Percentiles rank a stretch among this genome's conserved stretches.
phyloP scores from a whole-genome alignment of 2,113 vertebrate genomes.

The Podiceps cristatus region DNA sequence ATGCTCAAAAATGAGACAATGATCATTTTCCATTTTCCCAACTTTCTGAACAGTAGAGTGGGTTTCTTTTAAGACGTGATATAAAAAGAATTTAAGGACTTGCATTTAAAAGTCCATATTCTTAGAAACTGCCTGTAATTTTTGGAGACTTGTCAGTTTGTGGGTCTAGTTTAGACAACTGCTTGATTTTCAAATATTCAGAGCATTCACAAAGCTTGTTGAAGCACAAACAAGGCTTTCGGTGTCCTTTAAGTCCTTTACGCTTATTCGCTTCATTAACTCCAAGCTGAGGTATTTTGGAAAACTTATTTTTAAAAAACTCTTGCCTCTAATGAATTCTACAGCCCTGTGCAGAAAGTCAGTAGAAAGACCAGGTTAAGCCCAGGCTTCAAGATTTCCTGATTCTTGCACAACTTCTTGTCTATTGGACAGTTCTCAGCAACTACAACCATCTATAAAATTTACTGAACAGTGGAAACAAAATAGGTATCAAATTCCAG shows the following conservation, averaged over 20 bases:
- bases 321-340: not conserved
- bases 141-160: not conserved
- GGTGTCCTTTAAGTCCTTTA: not conserved
- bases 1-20: not conserved
- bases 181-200: not conserved
- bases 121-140: not conserved
- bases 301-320: not conserved
- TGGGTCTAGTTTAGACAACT: not conserved
- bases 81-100: not conserved
- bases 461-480: not conserved
- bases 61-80: not conserved
- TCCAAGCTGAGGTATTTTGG: not conserved
- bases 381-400: not conserved
- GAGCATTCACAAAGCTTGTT: not conserved
- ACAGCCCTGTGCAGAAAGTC: not conserved
- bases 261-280: not conserved
- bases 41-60: not conserved
- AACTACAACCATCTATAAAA: not conserved
- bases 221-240: not conserved
- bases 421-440: not conserved
- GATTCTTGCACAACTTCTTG: not conserved
- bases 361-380: rapidly evolving
- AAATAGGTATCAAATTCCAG: not conserved
- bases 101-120: not conserved
- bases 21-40: not conserved